Conservation (phyloP, 2,888 invertebrate genomes). For the Eristalis arbustorum region DNA sequence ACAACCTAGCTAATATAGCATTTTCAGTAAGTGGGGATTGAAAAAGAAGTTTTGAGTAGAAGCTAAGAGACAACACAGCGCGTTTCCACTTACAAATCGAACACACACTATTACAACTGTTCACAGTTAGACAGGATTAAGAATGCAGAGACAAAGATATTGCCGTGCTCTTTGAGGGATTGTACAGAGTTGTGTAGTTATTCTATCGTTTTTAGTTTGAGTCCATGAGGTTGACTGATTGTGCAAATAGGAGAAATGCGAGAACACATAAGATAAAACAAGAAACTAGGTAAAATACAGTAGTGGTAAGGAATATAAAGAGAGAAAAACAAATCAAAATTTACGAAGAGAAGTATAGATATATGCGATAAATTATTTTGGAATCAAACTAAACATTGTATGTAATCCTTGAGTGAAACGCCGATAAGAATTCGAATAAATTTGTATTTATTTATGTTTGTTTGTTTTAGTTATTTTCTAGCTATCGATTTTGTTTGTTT, state of each 20-base stretch:
- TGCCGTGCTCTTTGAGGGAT: constrained; percentile 26
- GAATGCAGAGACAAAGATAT: constrained; percentile 3
- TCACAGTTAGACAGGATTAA: constrained; percentile 18
- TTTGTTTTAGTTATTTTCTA: constrained; percentile 18
- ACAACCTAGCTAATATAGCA: constrained; percentile 74
- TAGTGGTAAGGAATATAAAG: constrained; percentile 27
- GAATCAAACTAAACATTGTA: not conserved
- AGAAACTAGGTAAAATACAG: constrained; percentile 4
- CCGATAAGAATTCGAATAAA: constrained; percentile 19
- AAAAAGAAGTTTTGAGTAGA: constrained; percentile 66
- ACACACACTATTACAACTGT: constrained; percentile 40
- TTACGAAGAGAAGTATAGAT: constrained; percentile 6
- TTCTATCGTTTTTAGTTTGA: constrained; percentile 25
- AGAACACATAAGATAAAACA: not conserved
- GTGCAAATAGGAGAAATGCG: constrained; percentile 34
- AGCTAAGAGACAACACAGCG: constrained; percentile 32
- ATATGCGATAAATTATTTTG: constrained; percentile 19
- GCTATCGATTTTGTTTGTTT: not conserved
- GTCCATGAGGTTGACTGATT: constrained; percentile 56
- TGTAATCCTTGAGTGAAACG: not conserved
- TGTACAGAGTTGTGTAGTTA: constrained; percentile 61
- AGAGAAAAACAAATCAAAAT: constrained; percentile 15
- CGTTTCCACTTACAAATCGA: constrained; percentile 64
- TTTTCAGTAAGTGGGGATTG: constrained; percentile 71
- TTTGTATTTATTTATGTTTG: constrained; percentile 49